phyloP scores from a whole-genome alignment of 2,888 invertebrate genomes.

The Dicranocentrus wangi region DNA sequence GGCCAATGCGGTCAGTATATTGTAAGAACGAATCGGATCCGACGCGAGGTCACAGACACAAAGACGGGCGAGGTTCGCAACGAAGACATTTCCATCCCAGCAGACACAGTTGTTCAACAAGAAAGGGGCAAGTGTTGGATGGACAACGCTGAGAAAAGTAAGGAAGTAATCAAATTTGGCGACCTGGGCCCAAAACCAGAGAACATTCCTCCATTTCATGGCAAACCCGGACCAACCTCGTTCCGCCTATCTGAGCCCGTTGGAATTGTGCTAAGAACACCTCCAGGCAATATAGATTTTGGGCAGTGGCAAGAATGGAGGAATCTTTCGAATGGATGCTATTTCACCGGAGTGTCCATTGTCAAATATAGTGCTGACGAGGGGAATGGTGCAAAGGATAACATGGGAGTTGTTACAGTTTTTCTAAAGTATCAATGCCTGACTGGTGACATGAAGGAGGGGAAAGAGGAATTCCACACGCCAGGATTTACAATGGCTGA shows the following conservation, averaged over 20 bases:
- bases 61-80: not conserved
- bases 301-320: conserved; percentile 42
- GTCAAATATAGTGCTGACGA: conserved; percentile 31
- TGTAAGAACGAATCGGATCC: not conserved
- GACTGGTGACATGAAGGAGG: not conserved
- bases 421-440: not conserved
- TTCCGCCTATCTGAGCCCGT: not conserved
- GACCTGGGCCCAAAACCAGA: not conserved
- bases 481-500: not conserved
- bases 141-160: not conserved
- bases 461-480: not conserved
- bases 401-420: not conserved
- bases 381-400: conserved; percentile 23
- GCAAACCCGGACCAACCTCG: not conserved
- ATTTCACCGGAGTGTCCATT: conserved; percentile 44
- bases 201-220: not conserved
- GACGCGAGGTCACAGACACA: not conserved
- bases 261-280: not conserved
- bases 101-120: not conserved
- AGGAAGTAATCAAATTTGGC: conserved; percentile 14
- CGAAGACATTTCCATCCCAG: not conserved
- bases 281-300: conserved; percentile 35
- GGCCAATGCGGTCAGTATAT: conserved; percentile 5
- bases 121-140: not conserved
- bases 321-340: conserved; percentile 27